These are phyloP conservation scores for Merluccius polli DNA, from an alignment of 2,797 vertebrate genomes.

Conservation along the genomic window DNA sequence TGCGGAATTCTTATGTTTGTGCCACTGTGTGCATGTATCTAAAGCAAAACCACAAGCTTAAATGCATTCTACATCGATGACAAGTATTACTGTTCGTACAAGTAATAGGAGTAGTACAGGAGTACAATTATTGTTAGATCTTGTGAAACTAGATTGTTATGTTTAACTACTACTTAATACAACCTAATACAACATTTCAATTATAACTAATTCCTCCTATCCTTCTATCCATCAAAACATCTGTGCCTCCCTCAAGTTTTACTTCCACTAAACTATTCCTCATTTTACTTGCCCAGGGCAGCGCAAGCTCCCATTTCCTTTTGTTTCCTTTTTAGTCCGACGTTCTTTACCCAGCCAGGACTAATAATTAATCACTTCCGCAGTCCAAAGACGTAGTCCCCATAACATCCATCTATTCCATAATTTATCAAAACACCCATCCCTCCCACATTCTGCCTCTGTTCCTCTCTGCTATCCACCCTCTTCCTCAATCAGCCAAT, in stretches of 20 bases:
- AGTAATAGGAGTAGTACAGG: too few species aligned
- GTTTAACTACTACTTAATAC: neutral
- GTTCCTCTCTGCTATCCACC: neutral
- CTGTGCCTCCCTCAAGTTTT: conserved; percentile 26
- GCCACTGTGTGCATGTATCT: neutral
- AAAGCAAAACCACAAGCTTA: neutral
- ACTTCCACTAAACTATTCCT: neutral
- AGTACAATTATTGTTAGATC: neutral
- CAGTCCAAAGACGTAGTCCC: neutral
- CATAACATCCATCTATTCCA: neutral
- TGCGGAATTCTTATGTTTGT: neutral
- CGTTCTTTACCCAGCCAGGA: neutral
- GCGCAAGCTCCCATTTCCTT: too few species aligned
- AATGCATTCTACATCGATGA: neutral
- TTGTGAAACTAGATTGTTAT: neutral
- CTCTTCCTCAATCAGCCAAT: too few species aligned
- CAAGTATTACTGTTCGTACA: neutral
- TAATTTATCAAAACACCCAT: neutral
- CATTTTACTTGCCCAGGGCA: neutral
- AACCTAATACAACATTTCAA: neutral
- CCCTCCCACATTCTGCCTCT: neutral
- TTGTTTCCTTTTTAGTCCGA: too few species aligned
- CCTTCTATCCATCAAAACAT: conserved; percentile 31
- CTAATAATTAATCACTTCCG: neutral
- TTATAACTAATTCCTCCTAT: conserved; percentile 25